Evolutionary conservation across 2,113 vertebrate genomes (phyloP).

Genomic region (Ailuropoda melanoleuca): DNA sequence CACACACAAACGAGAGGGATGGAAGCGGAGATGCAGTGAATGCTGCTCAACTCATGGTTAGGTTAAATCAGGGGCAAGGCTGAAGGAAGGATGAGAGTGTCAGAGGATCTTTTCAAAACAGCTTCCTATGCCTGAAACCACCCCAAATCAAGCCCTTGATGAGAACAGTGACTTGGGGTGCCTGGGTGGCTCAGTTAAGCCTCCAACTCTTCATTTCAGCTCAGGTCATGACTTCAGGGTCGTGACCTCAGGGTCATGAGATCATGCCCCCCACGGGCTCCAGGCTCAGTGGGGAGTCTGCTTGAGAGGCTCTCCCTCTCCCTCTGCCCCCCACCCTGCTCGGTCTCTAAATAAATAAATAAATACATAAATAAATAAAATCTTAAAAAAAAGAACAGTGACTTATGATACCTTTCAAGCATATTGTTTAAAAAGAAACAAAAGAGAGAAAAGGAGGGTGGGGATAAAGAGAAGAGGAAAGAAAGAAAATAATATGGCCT

Average conservation of each 20-base stretch:
- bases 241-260: background rate
- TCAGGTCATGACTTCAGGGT: background rate
- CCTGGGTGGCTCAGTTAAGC: background rate
- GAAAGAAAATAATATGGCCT: background rate
- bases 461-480: background rate
- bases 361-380: background rate
- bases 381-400: background rate
- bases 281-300: background rate
- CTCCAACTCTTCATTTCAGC: background rate
- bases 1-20: background rate
- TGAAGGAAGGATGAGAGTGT: background rate
- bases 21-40: background rate
- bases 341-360: background rate
- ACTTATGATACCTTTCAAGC: background rate
- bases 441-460: no score
- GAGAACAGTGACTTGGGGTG: background rate
- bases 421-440: background rate
- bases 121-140: background rate
- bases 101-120: conserved; percentile 32
- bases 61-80: background rate
- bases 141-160: background rate
- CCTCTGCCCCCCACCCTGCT: background rate
- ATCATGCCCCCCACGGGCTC: background rate
- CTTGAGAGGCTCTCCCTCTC: background rate
- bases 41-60: background rate